Base-by-base conservation (phyloP, 2,888 invertebrate species). In the Apodemia duryi region DNA sequence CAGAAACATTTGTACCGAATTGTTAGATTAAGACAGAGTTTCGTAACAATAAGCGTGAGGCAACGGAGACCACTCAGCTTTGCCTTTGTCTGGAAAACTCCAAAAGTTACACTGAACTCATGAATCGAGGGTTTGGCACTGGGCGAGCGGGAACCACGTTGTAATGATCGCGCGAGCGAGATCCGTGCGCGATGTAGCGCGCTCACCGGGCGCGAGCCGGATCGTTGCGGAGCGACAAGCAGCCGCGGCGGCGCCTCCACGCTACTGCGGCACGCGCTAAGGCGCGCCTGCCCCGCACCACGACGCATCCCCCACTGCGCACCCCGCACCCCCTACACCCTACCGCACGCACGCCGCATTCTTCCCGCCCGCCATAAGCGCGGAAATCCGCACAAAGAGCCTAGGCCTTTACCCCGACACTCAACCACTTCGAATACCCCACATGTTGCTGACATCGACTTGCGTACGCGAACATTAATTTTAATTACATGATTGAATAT, bases 341-440 rank as follows among this genome's bases (percentile, higher is more conserved):
- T 75, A 78, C 86, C 85, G 83, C 89, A 88, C 90, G 89, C 90
- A 88, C 88, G 85, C 88, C 89, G 88, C 88, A 89, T 88, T 86
- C 87, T 85, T 87, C 84, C 86, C 76, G 76, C 79, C 80, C 80
- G 76, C 80, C 76, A 78, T 71, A 71, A 77, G 74, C 79, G 75
- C 77, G 71, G 69, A 77, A 75, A 73, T 78, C 80, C 81, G 78
- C 82, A 84, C 83, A 84, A 84, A 86, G 84, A 70, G 65, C 72
- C 68, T 61, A 66, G 54, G 61, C 63, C 62, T 63, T 63, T 64
- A 60, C 62, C 35, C 64, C 51, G 46, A 64, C 67, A 54, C 67
- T 65, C 52, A 54, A 60, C 67, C 63, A 52, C 60, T 65, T 51
- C 63, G 64, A 49, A 60, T 63, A 52, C 65, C 52, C 66, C 67